phyloP scores from a whole-genome alignment of 2,797 vertebrate genomes.

The Phyllotis vaccarum region DNA sequence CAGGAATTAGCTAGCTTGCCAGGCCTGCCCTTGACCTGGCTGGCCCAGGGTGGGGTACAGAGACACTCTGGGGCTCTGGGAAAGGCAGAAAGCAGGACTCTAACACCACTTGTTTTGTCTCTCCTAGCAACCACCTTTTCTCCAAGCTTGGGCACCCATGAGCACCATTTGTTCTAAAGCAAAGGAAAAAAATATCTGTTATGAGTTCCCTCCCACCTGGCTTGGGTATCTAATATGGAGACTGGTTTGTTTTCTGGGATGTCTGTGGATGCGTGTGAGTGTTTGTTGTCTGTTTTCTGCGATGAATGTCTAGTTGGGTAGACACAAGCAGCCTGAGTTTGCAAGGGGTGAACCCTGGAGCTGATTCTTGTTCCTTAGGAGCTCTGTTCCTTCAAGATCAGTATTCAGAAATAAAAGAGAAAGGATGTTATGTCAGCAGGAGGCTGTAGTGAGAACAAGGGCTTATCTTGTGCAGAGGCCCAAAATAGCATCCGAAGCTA shows the following conservation, averaged over 20 bases:
- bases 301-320: neutral
- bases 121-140: neutral
- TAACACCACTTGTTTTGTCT: constrained; percentile 10
- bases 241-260: constrained; percentile 42
- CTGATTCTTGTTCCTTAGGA: constrained; percentile 53
- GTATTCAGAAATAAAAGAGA: constrained; percentile 42
- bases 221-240: neutral
- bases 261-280: rapidly evolving
- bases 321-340: constrained; percentile 22
- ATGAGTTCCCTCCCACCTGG: neutral
- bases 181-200: constrained; percentile 65
- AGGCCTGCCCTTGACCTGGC: neutral
- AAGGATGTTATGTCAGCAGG: constrained; percentile 20
- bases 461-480: neutral
- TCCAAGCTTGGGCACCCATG: neutral
- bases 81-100: constrained; percentile 56
- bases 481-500: constrained; percentile 67
- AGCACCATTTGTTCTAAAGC: constrained; percentile 57
- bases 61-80: neutral
- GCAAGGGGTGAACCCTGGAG: neutral
- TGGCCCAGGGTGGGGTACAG: neutral
- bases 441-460: constrained; percentile 16
- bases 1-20: neutral
- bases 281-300: neutral
- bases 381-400: constrained; percentile 60